These are phyloP conservation scores for Pipa parva DNA, from an alignment of 2,113 vertebrate species.

Conservation along the genomic window DNA sequence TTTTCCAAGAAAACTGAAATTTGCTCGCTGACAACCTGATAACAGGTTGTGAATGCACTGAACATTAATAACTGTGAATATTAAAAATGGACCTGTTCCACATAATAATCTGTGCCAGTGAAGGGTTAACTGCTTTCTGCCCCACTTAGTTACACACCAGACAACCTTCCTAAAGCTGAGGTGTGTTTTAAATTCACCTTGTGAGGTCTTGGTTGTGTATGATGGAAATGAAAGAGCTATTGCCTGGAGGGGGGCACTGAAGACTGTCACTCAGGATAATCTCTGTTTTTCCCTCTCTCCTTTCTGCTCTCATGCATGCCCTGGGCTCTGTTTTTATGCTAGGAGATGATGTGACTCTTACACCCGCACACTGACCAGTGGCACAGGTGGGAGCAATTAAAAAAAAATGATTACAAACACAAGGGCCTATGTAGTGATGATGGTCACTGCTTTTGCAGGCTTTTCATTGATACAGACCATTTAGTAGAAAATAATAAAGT, in stretches of 20 bases:
- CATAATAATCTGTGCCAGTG: background rate
- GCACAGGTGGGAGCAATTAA: constrained; percentile 25
- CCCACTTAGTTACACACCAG: background rate
- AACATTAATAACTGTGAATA: too few species aligned
- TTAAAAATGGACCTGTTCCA: too few species aligned
- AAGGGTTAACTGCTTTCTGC: constrained; percentile 24
- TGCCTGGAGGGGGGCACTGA: constrained; percentile 21
- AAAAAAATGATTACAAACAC: too few species aligned
- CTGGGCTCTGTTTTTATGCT: constrained; percentile 19
- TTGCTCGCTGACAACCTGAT: too few species aligned
- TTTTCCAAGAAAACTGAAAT: too few species aligned
- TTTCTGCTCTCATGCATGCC: constrained; percentile 25
- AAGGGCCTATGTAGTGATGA: too few species aligned
- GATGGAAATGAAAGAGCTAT: constrained; percentile 26
- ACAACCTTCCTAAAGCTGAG: constrained; percentile 13
- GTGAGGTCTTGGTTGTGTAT: constrained; percentile 32
- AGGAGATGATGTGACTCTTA: constrained; percentile 14
- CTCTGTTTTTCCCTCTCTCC: constrained; percentile 2
- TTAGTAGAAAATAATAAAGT: too few species aligned
- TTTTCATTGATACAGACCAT: too few species aligned
- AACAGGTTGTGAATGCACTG: too few species aligned
- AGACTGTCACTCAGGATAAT: constrained; percentile 37
- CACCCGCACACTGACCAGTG: constrained; percentile 13
- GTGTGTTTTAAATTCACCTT: constrained; percentile 21
- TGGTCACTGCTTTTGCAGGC: too few species aligned